A percentile compares a stretch with the other conserved stretches of the same genome.
These are phyloP conservation scores for Harmothoe impar DNA, from an alignment of 2,888 invertebrate species.

Conservation along the genomic window DNA sequence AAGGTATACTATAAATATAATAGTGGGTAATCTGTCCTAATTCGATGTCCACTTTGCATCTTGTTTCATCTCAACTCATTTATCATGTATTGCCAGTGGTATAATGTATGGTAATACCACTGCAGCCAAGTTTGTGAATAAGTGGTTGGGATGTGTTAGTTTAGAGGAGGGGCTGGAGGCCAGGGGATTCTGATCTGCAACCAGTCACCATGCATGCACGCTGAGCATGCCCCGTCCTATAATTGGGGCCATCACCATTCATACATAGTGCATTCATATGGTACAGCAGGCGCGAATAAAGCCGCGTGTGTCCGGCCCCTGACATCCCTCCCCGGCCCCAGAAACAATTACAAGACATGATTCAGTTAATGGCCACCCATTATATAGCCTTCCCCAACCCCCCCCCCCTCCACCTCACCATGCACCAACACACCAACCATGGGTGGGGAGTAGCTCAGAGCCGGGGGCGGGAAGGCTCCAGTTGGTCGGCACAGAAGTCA, in stretches of 20 bases:
- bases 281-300: not conserved
- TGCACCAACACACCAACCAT: no score
- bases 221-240: not conserved
- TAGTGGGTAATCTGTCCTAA: no score
- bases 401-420: not conserved
- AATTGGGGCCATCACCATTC: not conserved
- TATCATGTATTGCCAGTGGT: no score
- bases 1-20: no score
- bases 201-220: not conserved
- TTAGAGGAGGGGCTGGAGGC: not conserved
- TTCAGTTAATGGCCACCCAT: constrained; percentile 11
- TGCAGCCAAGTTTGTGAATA: no score
- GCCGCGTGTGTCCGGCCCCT: constrained; percentile 9
- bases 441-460: no score
- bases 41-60: no score
- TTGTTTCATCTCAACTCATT: no score
- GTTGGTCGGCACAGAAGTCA: not conserved
- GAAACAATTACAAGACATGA: constrained; percentile 45
- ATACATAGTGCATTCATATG: constrained; percentile 29
- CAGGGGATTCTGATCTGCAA: not conserved
- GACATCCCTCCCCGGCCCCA: not conserved
- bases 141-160: not conserved
- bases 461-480: not conserved
- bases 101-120: no score
- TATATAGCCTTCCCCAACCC: not conserved